These are phyloP conservation scores for Tipula lateralis DNA, from an alignment of 2,888 invertebrate species.

Conservation along the genomic window DNA sequence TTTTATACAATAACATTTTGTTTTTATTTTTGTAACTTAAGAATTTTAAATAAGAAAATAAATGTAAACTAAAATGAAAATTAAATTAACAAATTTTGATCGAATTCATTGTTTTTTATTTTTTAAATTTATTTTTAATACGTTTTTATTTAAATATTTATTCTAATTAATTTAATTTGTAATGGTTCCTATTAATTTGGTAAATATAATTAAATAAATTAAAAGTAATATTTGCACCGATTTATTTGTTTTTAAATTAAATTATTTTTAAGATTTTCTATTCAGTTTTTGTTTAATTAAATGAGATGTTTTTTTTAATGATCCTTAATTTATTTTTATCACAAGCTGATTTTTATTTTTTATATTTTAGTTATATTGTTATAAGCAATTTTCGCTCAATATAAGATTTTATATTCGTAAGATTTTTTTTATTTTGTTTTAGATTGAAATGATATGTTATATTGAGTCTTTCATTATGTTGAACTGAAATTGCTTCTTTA, in stretches of 20 bases:
- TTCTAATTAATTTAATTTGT: conserved; percentile 14
- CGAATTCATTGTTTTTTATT: conserved; percentile 6
- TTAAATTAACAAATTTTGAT: background rate
- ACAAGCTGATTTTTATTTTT: conserved; percentile 27
- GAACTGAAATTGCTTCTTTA: conserved; percentile 30
- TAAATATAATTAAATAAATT: conserved; percentile 20
- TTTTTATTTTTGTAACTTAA: background rate
- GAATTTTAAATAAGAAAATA: background rate
- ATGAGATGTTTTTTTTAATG: background rate
- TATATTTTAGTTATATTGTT: background rate
- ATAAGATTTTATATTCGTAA: background rate
- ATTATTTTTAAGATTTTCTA: conserved; percentile 9
- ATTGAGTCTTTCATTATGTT: conserved; percentile 33
- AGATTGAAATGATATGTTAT: conserved; percentile 33
- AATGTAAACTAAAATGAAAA: background rate
- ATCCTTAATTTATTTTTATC: conserved; percentile 28
- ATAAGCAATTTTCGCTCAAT: conserved; percentile 30
- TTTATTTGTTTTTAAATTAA: conserved; percentile 27
- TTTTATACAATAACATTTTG: conserved; percentile 6
- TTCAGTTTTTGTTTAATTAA: conserved; percentile 12
- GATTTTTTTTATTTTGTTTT: background rate
- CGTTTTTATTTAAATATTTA: conserved; percentile 25
- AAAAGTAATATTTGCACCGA: conserved; percentile 28
- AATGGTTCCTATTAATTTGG: conserved; percentile 25
- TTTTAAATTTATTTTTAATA: conserved; percentile 9